Evolutionary conservation across 35 echinoderm and acorn worm species (phyloP), one percentile per base, ranked within the genome.

Genomic region (Heliocidaris tuberculata): DNA sequence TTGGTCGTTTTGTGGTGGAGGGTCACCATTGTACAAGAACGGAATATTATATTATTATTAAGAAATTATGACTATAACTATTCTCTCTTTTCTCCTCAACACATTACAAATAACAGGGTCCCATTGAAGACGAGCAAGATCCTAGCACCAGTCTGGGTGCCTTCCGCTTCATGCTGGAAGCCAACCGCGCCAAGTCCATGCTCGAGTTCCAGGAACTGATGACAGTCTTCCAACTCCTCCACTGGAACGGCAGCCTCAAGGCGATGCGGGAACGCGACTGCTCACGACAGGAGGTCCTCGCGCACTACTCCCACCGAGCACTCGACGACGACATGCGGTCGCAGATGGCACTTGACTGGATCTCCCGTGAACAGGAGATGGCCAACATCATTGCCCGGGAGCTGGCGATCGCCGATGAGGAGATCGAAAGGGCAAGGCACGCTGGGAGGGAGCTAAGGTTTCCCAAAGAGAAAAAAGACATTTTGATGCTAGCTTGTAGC

Each of bases 301-400:
- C 96, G 4, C 98, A 97, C 54, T 97, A 97, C 88, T 97, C 98
- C 8, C 98, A 99, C 86, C 97, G 98, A 0, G 96, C 94, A 5
- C 96, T 99, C 17, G 98, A 99, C 87, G 98, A 99, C 60, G 98
- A 99, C 95, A 97, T 99, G 98, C 95, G 98, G 2, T 97, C 97
- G 50, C 98, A 99, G 97, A 99, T 99, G 98, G 98, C 98, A 10
- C 96, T 99, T 29, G 98, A 99, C 93, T 99, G 98, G 98, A 99
- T 99, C 88, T 99, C 98, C 0, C 59, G 98, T 54, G 98, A 99
- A 65, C 98, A 99, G 95, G 98, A 99, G 87, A 95, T 95, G 29
- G 48, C 92, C 10, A 95, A 95, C 27, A 96, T 97, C 93, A 99
- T 99, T 86, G 93, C 97, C 24, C 48, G 93, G 50, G 96, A 97